These are phyloP conservation scores for Pammene fasciana DNA, from an alignment of 2,888 invertebrate species.

Conservation along the genomic window DNA sequence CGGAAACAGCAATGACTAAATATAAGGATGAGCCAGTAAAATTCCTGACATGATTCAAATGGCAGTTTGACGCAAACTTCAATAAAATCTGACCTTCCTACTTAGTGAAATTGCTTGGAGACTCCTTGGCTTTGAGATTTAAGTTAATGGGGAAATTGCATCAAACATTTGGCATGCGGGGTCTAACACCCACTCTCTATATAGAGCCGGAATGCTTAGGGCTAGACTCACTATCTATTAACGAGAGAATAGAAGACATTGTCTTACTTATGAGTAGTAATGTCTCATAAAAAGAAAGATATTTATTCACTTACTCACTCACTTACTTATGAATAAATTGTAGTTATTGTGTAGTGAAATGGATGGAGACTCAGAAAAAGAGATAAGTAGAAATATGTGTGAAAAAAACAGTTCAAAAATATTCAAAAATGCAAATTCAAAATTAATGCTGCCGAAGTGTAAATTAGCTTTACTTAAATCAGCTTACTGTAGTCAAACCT, in stretches of 20 bases:
- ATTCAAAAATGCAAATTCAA: too few relatives aligned
- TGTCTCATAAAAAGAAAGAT: too few relatives aligned
- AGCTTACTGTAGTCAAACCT: too few relatives aligned
- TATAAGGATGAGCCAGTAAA: background rate
- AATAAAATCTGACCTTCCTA: constrained; percentile 69
- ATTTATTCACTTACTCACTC: too few relatives aligned
- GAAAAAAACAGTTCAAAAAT: too few relatives aligned
- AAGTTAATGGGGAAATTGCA: constrained; percentile 60
- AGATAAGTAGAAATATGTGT: too few relatives aligned
- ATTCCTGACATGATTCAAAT: constrained; percentile 47
- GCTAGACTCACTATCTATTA: constrained; percentile 1
- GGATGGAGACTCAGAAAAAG: too few relatives aligned
- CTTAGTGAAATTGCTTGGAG: constrained; percentile 67
- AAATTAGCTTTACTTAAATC: too few relatives aligned
- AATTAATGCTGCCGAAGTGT: too few relatives aligned
- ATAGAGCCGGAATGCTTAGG: constrained; percentile 25
- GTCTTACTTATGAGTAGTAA: background rate
- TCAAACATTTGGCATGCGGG: constrained; percentile 64
- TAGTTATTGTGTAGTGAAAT: too few relatives aligned
- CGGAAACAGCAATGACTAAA: constrained; percentile 17
- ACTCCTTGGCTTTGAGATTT: constrained; percentile 55
- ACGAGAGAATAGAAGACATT: background rate
- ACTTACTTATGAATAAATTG: too few relatives aligned
- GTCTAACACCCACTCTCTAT: constrained; percentile 60
- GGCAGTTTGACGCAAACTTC: constrained; percentile 52